Base-by-base conservation (phyloP, 2,888 invertebrate species). In the Tryphoninae sp. region DNA sequence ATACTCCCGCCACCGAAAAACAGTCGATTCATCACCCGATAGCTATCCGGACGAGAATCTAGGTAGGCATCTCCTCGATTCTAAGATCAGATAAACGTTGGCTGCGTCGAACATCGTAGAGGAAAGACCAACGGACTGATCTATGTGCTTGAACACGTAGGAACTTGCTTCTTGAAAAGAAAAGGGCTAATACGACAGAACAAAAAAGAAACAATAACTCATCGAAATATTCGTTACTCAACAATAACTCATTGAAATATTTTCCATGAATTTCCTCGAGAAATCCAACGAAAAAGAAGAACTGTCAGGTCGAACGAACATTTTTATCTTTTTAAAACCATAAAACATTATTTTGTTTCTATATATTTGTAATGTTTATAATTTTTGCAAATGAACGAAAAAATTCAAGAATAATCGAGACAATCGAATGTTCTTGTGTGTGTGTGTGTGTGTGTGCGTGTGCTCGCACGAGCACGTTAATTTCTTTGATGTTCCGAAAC, bases 1-100 rank as follows among this genome's bases (percentile, higher is more conserved):
- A 42, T 67, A 74, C 67, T 61, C 51, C n/a, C 65, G 33, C 33
- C 33, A 33, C 33, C 61, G 61, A 58, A 22, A 59, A 68, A 74
- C 62, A 55, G 79, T 79, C 85, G 51, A 87, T 87, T 85, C 84
- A 86, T 86, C 86, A 84, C 83, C 79, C 71, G 81, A 83, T 84
- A 49, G 53, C 78, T 84, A 86, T 85, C 85, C 78, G 74, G 42
- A 77, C 42, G 67, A 59, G 75, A 77, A 85, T 85, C 84, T 83
- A 58, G 61, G 81, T 82, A 81, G 81, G 79, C 84, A 86, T 85
- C 83, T 83, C 80, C 76, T 72, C 33, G 84, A 86, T 83, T 62
- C 51, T 71, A 69, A 73, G 77, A 64, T 49, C 40, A 77, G 81
- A 81, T 83, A 83, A 73, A 78, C 53, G 53, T 33, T 19, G 71